These are phyloP conservation scores for Cyprinodon diabolis DNA, from an alignment of 2,797 vertebrate genomes.

Conservation along the genomic window DNA sequence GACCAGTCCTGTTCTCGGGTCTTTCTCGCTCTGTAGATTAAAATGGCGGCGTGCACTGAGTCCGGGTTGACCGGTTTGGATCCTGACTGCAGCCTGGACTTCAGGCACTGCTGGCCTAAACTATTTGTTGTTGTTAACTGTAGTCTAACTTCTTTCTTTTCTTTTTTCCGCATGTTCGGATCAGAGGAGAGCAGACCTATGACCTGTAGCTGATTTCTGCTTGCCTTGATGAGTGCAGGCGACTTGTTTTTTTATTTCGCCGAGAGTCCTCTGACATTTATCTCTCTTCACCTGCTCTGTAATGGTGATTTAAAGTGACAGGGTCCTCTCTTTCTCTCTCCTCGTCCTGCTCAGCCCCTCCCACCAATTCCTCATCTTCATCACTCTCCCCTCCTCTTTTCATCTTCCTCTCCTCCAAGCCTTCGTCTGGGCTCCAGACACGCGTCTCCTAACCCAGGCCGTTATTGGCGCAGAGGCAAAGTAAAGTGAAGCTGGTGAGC, in stretches of 20 bases:
- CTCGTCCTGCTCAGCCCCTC: conserved; percentile 10
- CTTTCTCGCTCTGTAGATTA: neutral
- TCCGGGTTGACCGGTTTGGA: neutral
- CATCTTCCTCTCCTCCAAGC: conserved; percentile 19
- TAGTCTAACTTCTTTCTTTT: neutral
- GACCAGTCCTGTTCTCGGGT: neutral
- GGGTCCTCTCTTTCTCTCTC: conserved; percentile 50
- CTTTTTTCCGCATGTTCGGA: conserved; percentile 32
- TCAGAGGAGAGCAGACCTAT: conserved; percentile 53
- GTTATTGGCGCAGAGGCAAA: conserved; percentile 38
- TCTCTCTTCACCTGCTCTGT: conserved; percentile 80
- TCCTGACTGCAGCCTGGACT: neutral
- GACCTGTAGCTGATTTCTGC: conserved; percentile 57
- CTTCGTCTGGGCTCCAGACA: conserved; percentile 5
- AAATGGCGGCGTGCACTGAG: neutral
- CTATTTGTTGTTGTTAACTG: neutral
- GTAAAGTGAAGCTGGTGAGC: conserved; percentile 60
- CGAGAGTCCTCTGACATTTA: conserved; percentile 81
- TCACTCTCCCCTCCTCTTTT: conserved; percentile 15
- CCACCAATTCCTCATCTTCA: neutral
- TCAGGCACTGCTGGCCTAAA: neutral
- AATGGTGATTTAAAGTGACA: conserved; percentile 74
- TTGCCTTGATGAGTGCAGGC: conserved; percentile 67
- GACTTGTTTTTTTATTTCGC: conserved; percentile 75
- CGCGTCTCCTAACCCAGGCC: conserved; percentile 25